Percentiles rank a stretch among this genome's conserved stretches.
phyloP scores from a whole-genome alignment of 2,797 vertebrate genomes.

The Pangasius mekongensis region DNA sequence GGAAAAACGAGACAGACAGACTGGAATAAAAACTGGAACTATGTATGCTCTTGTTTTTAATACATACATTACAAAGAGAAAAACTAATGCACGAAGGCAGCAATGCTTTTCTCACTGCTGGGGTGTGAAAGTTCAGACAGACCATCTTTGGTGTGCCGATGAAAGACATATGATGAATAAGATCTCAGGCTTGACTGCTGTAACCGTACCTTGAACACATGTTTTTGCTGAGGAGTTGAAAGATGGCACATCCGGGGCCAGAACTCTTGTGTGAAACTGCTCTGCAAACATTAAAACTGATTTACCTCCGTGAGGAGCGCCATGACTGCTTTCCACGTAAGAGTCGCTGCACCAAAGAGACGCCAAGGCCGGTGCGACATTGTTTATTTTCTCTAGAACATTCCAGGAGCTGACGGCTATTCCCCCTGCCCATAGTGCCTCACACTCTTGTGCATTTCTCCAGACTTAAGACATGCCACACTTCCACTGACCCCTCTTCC shows the following conservation, averaged over 20 bases:
- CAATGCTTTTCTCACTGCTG: not conserved
- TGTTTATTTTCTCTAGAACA: slow-evolving; percentile 80
- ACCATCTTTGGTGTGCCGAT: slow-evolving; percentile 61
- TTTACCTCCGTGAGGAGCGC: slow-evolving; percentile 67
- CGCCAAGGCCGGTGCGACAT: slow-evolving; percentile 63
- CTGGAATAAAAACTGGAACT: not conserved
- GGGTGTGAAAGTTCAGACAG: slow-evolving; percentile 47
- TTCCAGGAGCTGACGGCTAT: slow-evolving; percentile 76
- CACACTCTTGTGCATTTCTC: slow-evolving; percentile 67
- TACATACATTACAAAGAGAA: not conserved
- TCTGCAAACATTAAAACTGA: slow-evolving; percentile 71
- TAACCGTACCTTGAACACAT: slow-evolving; percentile 76
- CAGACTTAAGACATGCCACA: slow-evolving; percentile 65
- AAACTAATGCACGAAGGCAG: not conserved
- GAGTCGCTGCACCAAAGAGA: slow-evolving; percentile 47
- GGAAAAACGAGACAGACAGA: not conserved
- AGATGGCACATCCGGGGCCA: slow-evolving; percentile 76
- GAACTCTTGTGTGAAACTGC: slow-evolving; percentile 69
- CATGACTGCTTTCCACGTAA: slow-evolving; percentile 66
- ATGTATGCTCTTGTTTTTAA: not conserved
- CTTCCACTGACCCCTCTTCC: slow-evolving; percentile 24
- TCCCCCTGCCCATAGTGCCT: slow-evolving; percentile 65
- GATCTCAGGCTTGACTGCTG: slow-evolving; percentile 58
- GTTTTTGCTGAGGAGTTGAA: slow-evolving; percentile 81
- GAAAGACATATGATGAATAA: slow-evolving; percentile 72